Evolutionary conservation across 2,113 vertebrate species (phyloP).

Genomic region (Xenus cinereus): DNA sequence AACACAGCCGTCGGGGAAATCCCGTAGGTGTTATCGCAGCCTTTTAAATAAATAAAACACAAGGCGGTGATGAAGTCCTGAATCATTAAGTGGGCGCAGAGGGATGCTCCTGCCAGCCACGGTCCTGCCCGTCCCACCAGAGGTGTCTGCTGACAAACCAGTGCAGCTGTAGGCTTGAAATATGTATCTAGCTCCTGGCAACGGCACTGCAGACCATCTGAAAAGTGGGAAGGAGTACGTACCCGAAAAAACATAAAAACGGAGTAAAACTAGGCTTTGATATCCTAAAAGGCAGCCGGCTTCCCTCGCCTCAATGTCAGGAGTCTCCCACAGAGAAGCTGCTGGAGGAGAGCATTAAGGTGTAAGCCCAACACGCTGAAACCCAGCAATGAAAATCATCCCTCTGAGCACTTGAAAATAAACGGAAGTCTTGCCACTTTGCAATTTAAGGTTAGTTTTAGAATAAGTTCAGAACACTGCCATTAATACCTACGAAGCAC

Average conservation of each 20-base stretch:
- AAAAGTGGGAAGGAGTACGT: neutral
- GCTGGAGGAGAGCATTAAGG: fast-evolving
- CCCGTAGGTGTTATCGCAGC: fast-evolving
- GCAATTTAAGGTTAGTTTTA: neutral
- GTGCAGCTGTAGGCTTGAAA: neutral
- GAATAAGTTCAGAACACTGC: neutral
- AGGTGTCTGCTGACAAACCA: neutral
- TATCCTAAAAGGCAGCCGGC: neutral
- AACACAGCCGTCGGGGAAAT: neutral
- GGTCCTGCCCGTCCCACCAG: neutral
- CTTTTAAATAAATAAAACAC: neutral
- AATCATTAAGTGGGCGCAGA: neutral
- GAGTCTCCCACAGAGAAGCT: neutral
- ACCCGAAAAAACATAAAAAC: neutral
- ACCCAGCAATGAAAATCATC: neutral
- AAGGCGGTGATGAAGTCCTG: neutral
- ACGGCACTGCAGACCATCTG: neutral
- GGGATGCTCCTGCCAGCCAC: neutral
- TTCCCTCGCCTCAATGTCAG: neutral
- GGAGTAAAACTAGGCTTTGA: neutral
- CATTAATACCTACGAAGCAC: neutral
- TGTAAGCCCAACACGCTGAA: neutral
- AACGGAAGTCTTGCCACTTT: neutral
- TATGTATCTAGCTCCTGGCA: neutral
- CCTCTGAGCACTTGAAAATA: neutral